Base-by-base conservation (phyloP, 1,140 invertebrate genomes). In the Pogonomyrmex barbatus region DNA sequence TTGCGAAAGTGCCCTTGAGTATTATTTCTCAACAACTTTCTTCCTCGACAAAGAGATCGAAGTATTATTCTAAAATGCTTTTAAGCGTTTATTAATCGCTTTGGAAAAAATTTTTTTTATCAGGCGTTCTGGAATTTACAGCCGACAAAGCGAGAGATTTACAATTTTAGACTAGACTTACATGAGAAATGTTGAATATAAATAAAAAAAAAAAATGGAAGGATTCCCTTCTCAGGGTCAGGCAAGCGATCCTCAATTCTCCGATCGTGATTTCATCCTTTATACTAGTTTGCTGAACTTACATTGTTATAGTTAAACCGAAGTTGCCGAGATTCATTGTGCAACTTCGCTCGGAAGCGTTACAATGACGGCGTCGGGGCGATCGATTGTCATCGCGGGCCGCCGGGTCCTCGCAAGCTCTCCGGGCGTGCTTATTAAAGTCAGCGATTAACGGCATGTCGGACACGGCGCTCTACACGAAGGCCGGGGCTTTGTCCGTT, bases 371-470 rank as follows among this genome's bases (percentile, higher is more conserved):
- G 42, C 52, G 47, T 2, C 24, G 17, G 50, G 4, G 42, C 79
- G 54, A 83, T 83, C 68, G 68, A 83, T 83, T 75, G 56, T 83
- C 79, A 75, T 75, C 79, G 42, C 68, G 17, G 45, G 5, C 54
- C 39, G 30, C 45, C 39, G 8, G 42, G 30, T 60, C 42, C 79
- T 83, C 56, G 68, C 79, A 60, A 73, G 39, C 56, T 73, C 42
- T 52, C 47, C 33, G 33, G 33, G 47, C 56, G 56, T 77, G 75
- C 77, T 83, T 83, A 83, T 83, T 83, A 83, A 83, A 83, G 79
- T 83, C 79, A 83, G 42, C 79, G 79, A 83, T 83, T 83, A 83
- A 83, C 68, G 79, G 68, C 68, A 50, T 83, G 79, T 83, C 68
- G 68, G 79, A 82, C 79, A 82, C 52, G 79, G 52, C 54, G 30